A percentile compares a stretch with the other conserved stretches of the same genome.
Evolutionary conservation across 2,113 vertebrate species (phyloP).

Genomic region (Terrapene triunguis): DNA sequence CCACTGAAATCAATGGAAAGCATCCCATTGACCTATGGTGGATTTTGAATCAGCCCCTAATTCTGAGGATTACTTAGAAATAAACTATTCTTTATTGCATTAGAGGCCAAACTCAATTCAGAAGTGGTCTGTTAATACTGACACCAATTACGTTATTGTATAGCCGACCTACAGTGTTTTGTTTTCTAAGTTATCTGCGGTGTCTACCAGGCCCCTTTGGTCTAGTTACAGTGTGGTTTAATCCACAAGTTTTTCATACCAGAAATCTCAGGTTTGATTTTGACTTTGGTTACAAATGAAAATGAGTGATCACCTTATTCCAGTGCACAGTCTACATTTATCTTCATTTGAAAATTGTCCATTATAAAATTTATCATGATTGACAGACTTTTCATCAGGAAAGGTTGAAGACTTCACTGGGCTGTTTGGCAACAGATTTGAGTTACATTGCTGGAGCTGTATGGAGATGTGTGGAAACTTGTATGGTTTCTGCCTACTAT

Average conservation of each 20-base stretch:
- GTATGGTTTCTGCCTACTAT: not conserved
- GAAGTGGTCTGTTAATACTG: not conserved
- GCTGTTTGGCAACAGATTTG: not conserved
- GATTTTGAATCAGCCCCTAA: not conserved
- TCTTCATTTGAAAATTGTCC: not conserved
- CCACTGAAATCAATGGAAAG: not conserved
- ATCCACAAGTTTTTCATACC: not conserved
- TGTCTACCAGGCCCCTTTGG: not conserved
- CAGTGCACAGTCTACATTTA: not conserved
- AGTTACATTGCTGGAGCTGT: not conserved
- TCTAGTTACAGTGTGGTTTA: not conserved
- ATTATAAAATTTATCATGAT: not conserved
- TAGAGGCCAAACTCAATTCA: not conserved
- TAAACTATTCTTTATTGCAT: fast-evolving
- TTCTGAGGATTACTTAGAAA: not conserved
- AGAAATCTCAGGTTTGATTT: not conserved
- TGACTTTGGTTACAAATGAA: not conserved
- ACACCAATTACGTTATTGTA: not conserved
- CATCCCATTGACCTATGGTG: fast-evolving
- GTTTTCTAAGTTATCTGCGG: not conserved
- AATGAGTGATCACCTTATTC: not conserved
- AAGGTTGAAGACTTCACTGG: conserved; percentile 22
- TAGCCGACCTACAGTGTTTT: not conserved
- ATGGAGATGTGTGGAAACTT: not conserved
- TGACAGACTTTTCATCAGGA: not conserved